Conservation (phyloP, 1,140 invertebrate species). For the Bombus pyrosoma region DNA sequence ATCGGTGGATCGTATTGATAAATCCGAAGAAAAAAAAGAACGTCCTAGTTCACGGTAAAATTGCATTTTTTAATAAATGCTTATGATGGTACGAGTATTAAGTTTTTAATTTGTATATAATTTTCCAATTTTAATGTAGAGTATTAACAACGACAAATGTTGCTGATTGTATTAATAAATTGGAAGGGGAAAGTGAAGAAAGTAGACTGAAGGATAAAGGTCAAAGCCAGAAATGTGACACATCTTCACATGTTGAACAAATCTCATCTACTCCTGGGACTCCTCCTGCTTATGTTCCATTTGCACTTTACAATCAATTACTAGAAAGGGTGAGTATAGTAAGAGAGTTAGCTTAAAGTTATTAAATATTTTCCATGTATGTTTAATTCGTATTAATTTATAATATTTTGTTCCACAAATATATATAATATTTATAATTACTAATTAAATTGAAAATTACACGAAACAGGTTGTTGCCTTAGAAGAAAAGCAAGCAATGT, state of each 20-base stretch:
- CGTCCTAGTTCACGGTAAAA: slow-evolving; percentile 63
- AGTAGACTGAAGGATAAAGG: slow-evolving; percentile 72
- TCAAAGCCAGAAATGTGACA: slow-evolving; percentile 60
- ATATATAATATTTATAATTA: not conserved
- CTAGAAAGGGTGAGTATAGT: slow-evolving; percentile 76
- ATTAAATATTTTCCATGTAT: not conserved
- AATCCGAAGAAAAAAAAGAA: slow-evolving; percentile 75
- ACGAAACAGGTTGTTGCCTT: slow-evolving; percentile 73
- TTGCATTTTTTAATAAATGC: not conserved
- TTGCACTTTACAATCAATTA: slow-evolving; percentile 78
- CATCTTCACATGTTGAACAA: slow-evolving; percentile 52
- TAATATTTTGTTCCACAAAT: not conserved
- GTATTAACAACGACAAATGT: slow-evolving; percentile 43
- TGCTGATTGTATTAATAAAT: slow-evolving; percentile 61
- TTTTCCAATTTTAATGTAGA: slow-evolving; percentile 19
- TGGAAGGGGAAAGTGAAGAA: slow-evolving; percentile 70
- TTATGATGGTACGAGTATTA: too few species aligned
- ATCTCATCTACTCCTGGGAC: slow-evolving; percentile 57
- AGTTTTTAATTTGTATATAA: not conserved
- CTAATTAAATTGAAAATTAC: slow-evolving; percentile 40
- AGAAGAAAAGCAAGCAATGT: slow-evolving; percentile 76
- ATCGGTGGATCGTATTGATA: slow-evolving; percentile 72
- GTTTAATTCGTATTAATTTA: not conserved
- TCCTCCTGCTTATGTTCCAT: slow-evolving; percentile 77
- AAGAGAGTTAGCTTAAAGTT: not conserved